Evolutionary conservation across 2,113 vertebrate species (phyloP), one percentile per base, ranked within the genome.

Genomic region (Dendrocopos noguchii): DNA sequence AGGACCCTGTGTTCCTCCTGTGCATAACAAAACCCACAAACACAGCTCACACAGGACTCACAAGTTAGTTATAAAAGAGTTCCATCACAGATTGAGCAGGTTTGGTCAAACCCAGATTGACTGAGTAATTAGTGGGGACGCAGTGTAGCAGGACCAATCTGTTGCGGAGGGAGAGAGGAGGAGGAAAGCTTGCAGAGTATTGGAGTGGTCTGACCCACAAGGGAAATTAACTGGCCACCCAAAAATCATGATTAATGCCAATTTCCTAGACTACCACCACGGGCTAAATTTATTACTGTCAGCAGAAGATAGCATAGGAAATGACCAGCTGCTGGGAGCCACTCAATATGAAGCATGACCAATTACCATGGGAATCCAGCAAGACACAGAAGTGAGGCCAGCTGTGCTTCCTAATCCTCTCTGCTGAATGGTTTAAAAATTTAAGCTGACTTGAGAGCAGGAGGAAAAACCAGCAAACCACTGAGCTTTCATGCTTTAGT

Each of bases 261-360:
- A 8, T 88, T 94, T 93, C 76, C 86, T 50, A 78, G 65, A 88
- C 17, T 68, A 61, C 25, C 56, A 88, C 39, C 33, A 87, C 15
- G 9, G 46, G 61, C 63, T 93, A 72, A 33, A 88, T 94, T 71
- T 92, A 72, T 94, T 93, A 16, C 52, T 89, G 70, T 46, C 86
- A 91, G 65, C 52, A 60, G 34, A 71, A 65, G 22, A 47, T 1
- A 88, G 52, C 27, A 59, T 4, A 89, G 79, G 53, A 88, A 63
- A 76, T 46, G 74, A 75, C 71, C 93, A 97, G 77, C 94, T 97
- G 93, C 64, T 96, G 78, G 81, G 39, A 93, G 84, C 84, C 89
- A 63, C 65, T 61, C 56, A 1, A 31, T 34, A 59, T 68, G 93
- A 88, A 80, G 93, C 68, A 27, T 86, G 93, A 10, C 84, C 31